Percentiles rank a stretch among this genome's conserved stretches.
Conservation (phyloP, 2,797 vertebrate genomes). For the Nyctibius grandis region DNA sequence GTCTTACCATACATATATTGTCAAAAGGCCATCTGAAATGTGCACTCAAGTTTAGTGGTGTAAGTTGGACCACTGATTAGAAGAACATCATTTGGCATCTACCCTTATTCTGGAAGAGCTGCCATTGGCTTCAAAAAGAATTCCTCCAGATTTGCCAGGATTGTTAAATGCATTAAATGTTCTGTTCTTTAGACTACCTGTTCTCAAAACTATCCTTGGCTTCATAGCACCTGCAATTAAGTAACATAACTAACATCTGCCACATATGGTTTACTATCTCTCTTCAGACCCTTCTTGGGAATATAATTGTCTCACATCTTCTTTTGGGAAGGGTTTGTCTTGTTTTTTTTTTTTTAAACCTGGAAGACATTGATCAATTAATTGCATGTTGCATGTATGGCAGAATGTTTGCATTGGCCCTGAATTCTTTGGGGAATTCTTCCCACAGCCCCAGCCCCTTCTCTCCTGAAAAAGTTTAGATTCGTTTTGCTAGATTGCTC, state of each 20-base stretch:
- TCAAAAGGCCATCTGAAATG: not conserved
- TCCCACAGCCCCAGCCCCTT: not conserved
- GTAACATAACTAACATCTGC: not conserved
- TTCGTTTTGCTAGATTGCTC: not conserved
- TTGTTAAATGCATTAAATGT: not conserved
- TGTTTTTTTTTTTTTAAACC: not conserved
- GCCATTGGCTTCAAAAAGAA: not conserved
- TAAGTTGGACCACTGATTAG: not conserved
- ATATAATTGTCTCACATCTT: not conserved
- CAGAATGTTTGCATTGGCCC: not conserved
- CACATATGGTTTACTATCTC: not conserved
- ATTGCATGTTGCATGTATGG: not conserved
- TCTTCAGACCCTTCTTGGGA: not conserved
- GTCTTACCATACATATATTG: not conserved
- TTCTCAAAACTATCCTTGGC: not conserved
- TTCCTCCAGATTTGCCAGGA: not conserved
- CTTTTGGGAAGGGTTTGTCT: not conserved
- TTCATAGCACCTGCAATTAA: not conserved
- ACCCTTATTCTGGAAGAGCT: not conserved
- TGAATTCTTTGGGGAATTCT: not conserved
- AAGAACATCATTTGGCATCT: not conserved
- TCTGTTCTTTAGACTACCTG: not conserved
- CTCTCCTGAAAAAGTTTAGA: not conserved
- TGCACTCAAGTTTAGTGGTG: not conserved
- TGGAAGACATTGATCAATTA: not conserved